A percentile compares a stretch with the other conserved stretches of the same genome.
phyloP scores from a whole-genome alignment of 2,797 vertebrate species.

The Gobio occitaniae region DNA sequence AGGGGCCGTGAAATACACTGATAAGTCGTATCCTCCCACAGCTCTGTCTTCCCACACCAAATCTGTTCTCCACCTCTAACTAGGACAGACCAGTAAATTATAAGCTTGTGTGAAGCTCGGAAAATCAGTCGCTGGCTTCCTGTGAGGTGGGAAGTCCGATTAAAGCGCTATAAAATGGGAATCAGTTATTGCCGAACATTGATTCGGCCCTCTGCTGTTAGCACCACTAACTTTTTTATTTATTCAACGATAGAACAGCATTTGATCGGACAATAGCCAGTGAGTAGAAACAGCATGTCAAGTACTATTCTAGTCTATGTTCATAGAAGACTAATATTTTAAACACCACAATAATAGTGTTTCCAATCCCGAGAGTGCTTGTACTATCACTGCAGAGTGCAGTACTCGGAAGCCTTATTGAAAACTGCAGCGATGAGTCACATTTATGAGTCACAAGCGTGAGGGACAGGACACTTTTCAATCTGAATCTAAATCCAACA shows the following conservation, averaged over 20 bases:
- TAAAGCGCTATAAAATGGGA: neutral
- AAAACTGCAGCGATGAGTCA: conserved; percentile 51
- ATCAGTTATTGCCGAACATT: neutral
- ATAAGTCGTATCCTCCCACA: conserved; percentile 42
- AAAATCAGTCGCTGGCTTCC: conserved; percentile 8
- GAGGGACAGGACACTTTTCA: conserved; percentile 15
- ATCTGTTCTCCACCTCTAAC: conserved; percentile 34
- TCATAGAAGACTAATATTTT: neutral
- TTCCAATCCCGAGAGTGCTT: neutral
- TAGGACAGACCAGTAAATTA: conserved; percentile 40
- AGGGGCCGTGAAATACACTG: conserved; percentile 27
- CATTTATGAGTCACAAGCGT: conserved; percentile 41
- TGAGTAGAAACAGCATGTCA: neutral
- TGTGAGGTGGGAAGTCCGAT: conserved; percentile 25
- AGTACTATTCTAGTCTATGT: neutral
- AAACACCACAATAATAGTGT: neutral
- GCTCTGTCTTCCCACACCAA: conserved; percentile 34
- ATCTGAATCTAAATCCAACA: conserved; percentile 7
- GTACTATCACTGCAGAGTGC: neutral
- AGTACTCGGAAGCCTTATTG: conserved; percentile 25
- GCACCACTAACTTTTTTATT: neutral
- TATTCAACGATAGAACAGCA: neutral
- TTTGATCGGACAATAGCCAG: neutral
- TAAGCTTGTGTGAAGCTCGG: conserved; percentile 5
- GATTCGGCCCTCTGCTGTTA: neutral